Conservation (phyloP, 2,888 invertebrate genomes). For the Torymus aiolomorphi region DNA sequence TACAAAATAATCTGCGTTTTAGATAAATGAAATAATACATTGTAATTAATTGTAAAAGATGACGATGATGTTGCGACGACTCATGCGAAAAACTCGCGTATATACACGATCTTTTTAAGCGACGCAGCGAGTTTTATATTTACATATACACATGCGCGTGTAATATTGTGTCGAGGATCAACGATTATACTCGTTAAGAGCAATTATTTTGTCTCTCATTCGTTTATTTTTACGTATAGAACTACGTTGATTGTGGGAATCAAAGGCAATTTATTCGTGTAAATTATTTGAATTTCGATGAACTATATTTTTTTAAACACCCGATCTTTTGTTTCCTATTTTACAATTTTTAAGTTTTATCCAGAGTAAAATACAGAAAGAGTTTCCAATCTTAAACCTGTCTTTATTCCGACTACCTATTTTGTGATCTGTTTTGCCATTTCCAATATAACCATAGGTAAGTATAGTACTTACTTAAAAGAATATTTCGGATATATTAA, state of each 20-base stretch:
- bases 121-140: slow-evolving; percentile 30
- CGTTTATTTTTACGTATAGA: slow-evolving; percentile 22
- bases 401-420: too few relatives aligned
- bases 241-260: slow-evolving; percentile 30
- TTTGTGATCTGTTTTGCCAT: too few relatives aligned
- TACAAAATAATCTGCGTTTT: slow-evolving; percentile 46
- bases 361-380: slow-evolving; percentile 22
- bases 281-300: slow-evolving; percentile 30
- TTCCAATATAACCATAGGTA: too few relatives aligned
- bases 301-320: slow-evolving; percentile 44
- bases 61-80: slow-evolving; percentile 13
- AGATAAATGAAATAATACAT: slow-evolving; percentile 30
- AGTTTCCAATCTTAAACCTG: not conserved
- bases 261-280: slow-evolving; percentile 26
- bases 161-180: slow-evolving; percentile 21
- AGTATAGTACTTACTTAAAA: too few relatives aligned
- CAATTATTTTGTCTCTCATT: slow-evolving; percentile 1
- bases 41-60: slow-evolving; percentile 37
- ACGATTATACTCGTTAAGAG: slow-evolving; percentile 26
- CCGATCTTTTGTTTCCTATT: slow-evolving; percentile 13
- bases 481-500: too few relatives aligned
- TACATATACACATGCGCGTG: not conserved
- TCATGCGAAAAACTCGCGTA: slow-evolving; percentile 12
- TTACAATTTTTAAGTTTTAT: slow-evolving; percentile 29
- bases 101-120: slow-evolving; percentile 35